These are phyloP conservation scores for Steatornis caripensis DNA, from an alignment of 2,113 vertebrate genomes.

Conservation along the genomic window DNA sequence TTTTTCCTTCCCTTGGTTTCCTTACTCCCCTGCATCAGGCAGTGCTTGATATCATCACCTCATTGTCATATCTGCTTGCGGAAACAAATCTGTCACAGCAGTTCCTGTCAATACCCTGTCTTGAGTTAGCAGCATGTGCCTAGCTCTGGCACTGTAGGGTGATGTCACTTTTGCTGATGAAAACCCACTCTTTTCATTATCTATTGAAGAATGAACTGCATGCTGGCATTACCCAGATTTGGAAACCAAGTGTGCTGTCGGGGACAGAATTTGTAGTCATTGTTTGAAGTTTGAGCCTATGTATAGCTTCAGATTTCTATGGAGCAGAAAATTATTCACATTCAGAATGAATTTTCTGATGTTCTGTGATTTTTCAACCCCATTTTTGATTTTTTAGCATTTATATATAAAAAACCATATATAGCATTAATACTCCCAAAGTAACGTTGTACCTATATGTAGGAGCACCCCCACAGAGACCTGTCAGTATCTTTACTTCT, in stretches of 20 bases:
- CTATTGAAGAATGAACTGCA: neutral
- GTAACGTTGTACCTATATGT: neutral
- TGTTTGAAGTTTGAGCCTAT: conserved; percentile 11
- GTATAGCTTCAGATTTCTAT: neutral
- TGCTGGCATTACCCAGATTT: neutral
- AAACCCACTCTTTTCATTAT: conserved; percentile 20
- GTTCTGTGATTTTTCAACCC: neutral
- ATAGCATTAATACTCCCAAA: neutral
- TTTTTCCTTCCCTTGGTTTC: neutral
- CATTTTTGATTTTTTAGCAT: neutral
- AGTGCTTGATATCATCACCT: conserved; percentile 46
- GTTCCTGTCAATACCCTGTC: conserved; percentile 19
- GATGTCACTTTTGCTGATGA: neutral
- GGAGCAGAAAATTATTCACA: neutral
- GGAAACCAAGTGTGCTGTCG: conserved; percentile 23
- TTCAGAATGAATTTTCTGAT: neutral
- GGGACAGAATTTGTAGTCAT: neutral
- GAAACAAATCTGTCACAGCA: conserved; percentile 45
- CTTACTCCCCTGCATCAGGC: neutral
- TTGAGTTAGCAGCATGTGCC: conserved; percentile 22
- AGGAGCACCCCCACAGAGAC: neutral
- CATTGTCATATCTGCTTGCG: conserved; percentile 53
- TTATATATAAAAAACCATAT: neutral
- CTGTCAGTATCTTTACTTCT: neutral
- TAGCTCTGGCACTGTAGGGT: neutral